Conservation (phyloP, 1,140 invertebrate species). For the Neodiprion fabricii region DNA sequence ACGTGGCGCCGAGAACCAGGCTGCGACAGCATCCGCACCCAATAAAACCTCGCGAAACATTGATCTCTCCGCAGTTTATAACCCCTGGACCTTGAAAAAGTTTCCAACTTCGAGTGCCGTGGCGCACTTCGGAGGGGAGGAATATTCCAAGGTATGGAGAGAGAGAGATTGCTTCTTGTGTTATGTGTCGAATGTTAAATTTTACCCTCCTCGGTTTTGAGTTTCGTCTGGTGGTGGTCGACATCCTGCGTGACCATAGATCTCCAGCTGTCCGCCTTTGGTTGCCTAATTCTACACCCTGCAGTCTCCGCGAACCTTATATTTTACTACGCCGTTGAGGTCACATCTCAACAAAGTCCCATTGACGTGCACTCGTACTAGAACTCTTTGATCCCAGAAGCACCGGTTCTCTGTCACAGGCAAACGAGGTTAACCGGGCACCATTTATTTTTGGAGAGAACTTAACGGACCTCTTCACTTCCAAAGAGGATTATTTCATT, state of each 20-base stretch:
- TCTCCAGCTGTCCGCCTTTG: too few species aligned
- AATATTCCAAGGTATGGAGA: too few species aligned
- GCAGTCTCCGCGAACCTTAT: too few species aligned
- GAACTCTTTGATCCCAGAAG: neutral
- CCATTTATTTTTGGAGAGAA: neutral
- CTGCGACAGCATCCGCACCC: conserved; percentile 3
- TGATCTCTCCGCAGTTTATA: neutral
- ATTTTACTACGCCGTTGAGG: too few species aligned
- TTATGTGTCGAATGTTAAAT: too few species aligned
- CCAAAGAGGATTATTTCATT: neutral
- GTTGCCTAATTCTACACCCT: too few species aligned
- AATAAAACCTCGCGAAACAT: conserved; percentile 7
- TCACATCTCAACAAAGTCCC: neutral
- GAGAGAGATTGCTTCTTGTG: too few species aligned
- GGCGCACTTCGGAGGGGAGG: too few species aligned
- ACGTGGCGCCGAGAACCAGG: neutral
- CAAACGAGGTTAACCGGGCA: neutral
- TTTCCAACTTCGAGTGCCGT: neutral
- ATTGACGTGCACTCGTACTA: neutral
- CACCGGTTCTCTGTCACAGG: too few species aligned
- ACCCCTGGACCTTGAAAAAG: neutral
- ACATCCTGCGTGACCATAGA: too few species aligned
- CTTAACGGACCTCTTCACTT: neutral
- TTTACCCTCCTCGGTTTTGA: too few species aligned
- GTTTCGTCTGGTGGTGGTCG: too few species aligned